These are phyloP conservation scores for Epinotia brunnichana DNA, from an alignment of 2,888 invertebrate species.

Conservation along the genomic window DNA sequence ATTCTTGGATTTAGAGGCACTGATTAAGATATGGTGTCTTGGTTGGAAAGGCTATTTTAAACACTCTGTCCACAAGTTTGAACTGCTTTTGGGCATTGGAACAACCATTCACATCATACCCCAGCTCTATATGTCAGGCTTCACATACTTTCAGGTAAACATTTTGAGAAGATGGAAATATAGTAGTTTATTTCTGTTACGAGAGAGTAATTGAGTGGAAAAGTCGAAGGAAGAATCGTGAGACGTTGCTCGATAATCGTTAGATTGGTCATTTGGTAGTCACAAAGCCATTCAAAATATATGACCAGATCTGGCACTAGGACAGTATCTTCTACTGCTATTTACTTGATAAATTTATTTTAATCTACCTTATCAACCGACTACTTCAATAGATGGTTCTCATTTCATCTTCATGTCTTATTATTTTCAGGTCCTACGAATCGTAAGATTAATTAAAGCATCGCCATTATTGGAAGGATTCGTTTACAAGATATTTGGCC, in stretches of 20 bases:
- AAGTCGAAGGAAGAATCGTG: too few relatives aligned
- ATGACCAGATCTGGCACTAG: too few relatives aligned
- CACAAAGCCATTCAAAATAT: too few relatives aligned
- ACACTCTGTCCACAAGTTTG: slow-evolving; percentile 99
- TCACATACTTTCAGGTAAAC: slow-evolving; percentile 97
- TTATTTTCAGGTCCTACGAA: slow-evolving; percentile 91
- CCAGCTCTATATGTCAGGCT: slow-evolving; percentile 94
- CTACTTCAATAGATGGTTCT: too few relatives aligned
- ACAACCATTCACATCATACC: slow-evolving; percentile 97
- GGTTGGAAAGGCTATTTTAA: slow-evolving; percentile 98
- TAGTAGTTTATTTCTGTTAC: neutral
- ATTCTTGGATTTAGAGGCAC: slow-evolving; percentile 95
- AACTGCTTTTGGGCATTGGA: slow-evolving; percentile 95
- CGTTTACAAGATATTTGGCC: slow-evolving; percentile 96
- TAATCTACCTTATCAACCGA: too few relatives aligned
- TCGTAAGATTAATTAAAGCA: slow-evolving; percentile 98
- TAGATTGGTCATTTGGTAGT: too few relatives aligned
- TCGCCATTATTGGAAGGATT: slow-evolving; percentile 99
- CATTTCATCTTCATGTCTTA: too few relatives aligned
- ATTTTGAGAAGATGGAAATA: neutral
- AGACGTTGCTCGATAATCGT: too few relatives aligned
- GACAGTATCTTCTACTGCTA: too few relatives aligned
- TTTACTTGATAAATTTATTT: too few relatives aligned
- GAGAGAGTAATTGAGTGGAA: too few relatives aligned
- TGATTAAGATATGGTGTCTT: slow-evolving; percentile 98